These are phyloP conservation scores for Halichondria panicea DNA, from an alignment of 37 sponge, comb jelly and placozoan species.

Conservation along the genomic window DNA sequence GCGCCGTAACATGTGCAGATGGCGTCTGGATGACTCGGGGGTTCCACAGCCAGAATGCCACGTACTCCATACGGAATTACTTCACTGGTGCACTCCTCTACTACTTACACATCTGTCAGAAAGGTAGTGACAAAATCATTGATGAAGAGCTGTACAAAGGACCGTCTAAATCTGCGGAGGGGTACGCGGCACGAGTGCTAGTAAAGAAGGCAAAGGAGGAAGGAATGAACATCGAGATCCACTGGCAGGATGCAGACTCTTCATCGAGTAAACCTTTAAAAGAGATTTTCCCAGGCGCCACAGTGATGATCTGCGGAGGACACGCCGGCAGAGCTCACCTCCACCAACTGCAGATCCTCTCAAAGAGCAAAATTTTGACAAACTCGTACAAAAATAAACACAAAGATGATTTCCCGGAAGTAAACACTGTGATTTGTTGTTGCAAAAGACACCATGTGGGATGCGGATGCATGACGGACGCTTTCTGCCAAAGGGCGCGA, in stretches of 20 bases:
- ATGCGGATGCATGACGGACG: slow-evolving; percentile 42
- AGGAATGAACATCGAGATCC: slow-evolving; percentile 13
- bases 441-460: slow-evolving; percentile 11
- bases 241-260: slow-evolving; percentile 38
- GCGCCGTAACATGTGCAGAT: too few relatives aligned
- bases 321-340: slow-evolving; percentile 32
- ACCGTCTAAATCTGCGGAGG: slow-evolving; percentile 36
- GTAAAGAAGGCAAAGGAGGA: slow-evolving; percentile 39
- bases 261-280: neutral
- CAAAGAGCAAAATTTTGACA: slow-evolving; percentile 16
- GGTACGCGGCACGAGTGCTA: slow-evolving; percentile 12
- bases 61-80: too few relatives aligned
- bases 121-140: slow-evolving; percentile 33
- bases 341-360: slow-evolving; percentile 1
- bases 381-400: neutral
- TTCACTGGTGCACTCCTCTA: too few relatives aligned
- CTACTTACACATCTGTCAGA: slow-evolving; percentile 32
- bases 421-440: slow-evolving; percentile 15
- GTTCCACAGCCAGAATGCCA: too few relatives aligned
- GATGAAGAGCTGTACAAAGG: slow-evolving; percentile 26
- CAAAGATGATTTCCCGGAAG: slow-evolving; percentile 12
- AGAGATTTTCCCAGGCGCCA: slow-evolving; percentile 1
- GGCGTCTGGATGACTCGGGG: too few relatives aligned
- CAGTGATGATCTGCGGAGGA: slow-evolving; percentile 48
- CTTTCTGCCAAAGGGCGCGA: slow-evolving; percentile 6